Percentiles rank a stretch among this genome's conserved stretches.
These are phyloP conservation scores for Torymus texanus DNA, from an alignment of 2,888 invertebrate genomes.

Conservation along the genomic window DNA sequence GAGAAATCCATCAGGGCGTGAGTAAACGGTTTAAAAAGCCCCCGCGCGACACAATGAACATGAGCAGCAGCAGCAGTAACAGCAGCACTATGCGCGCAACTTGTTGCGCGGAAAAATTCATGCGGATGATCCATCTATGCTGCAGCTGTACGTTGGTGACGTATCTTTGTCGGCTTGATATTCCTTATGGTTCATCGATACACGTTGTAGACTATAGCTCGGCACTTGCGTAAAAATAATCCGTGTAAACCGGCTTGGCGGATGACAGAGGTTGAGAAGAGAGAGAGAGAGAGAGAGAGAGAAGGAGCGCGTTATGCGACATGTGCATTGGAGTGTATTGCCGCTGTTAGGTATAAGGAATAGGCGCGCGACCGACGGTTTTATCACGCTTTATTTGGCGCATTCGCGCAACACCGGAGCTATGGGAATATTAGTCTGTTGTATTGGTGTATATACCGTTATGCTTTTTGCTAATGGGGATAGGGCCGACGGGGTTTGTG, in stretches of 20 bases:
- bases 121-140: too few species aligned
- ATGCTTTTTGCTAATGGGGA: too few species aligned
- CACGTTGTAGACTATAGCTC: too few species aligned
- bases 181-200: too few species aligned
- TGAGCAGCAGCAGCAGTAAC: too few species aligned
- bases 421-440: slow-evolving; percentile 42
- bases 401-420: not conserved
- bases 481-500: too few species aligned
- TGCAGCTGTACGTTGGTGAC: too few species aligned
- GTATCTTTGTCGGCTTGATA: too few species aligned
- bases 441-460: too few species aligned
- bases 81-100: too few species aligned
- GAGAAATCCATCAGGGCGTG: slow-evolving; percentile 70
- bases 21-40: slow-evolving; percentile 73
- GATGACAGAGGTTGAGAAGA: not conserved
- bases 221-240: slow-evolving; percentile 24
- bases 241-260: slow-evolving; percentile 17
- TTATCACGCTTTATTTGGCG: slow-evolving; percentile 4
- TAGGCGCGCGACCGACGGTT: not conserved
- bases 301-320: slow-evolving; percentile 29
- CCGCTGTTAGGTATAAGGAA: too few species aligned
- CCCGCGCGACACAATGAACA: slow-evolving; percentile 24
- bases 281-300: not conserved
- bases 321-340: slow-evolving; percentile 41
- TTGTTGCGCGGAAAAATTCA: too few species aligned